A percentile compares a stretch with the other conserved stretches of the same genome.
Conservation (phyloP, 2,797 vertebrate species). For the Pagetopsis macropterus region DNA sequence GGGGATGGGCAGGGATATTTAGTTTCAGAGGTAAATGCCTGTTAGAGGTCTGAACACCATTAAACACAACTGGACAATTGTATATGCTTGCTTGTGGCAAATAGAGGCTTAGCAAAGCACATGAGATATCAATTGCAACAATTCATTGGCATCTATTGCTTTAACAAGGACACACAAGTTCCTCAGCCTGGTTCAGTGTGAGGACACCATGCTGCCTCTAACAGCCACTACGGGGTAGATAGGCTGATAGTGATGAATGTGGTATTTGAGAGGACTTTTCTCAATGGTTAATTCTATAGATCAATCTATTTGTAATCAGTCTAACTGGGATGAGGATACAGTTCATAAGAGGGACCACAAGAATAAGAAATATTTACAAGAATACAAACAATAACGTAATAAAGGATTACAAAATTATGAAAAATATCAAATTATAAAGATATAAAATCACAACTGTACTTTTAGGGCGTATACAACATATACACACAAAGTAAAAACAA, state of each 20-base stretch:
- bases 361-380: too few relatives aligned
- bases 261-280: neutral
- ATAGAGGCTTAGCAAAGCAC: neutral
- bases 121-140: slow-evolving; percentile 1
- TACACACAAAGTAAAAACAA: neutral
- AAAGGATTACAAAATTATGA: too few relatives aligned
- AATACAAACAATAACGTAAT: too few relatives aligned
- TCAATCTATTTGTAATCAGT: too few relatives aligned
- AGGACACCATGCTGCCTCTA: neutral
- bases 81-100: slow-evolving; percentile 9
- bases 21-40: slow-evolving; percentile 48
- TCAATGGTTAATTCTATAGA: neutral
- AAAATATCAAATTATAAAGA: too few relatives aligned
- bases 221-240: slow-evolving; percentile 23
- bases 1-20: slow-evolving; percentile 33
- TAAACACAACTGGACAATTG: slow-evolving; percentile 41
- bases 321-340: too few relatives aligned
- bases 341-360: too few relatives aligned
- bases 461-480: too few relatives aligned
- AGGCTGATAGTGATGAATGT: neutral
- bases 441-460: too few relatives aligned
- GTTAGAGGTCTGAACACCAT: slow-evolving; percentile 45
- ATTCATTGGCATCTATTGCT: slow-evolving; percentile 10
- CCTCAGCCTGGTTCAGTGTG: neutral
- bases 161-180: slow-evolving; percentile 1